These are phyloP conservation scores for Empidonax alnorum DNA, from an alignment of 2,113 vertebrate species.

Conservation along the genomic window DNA sequence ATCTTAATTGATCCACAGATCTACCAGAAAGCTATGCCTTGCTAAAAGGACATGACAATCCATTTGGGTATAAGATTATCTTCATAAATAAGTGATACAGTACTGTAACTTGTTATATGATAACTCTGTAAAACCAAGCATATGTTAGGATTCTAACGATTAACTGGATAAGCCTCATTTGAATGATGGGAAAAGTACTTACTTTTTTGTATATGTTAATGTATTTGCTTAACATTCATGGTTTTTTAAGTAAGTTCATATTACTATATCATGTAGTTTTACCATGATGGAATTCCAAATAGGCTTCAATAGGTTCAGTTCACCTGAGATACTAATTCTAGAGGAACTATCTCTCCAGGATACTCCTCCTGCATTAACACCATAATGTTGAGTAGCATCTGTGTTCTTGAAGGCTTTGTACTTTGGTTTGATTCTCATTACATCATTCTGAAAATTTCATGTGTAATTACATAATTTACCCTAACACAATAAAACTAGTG, in stretches of 20 bases:
- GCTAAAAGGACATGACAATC: not conserved
- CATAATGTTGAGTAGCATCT: not conserved
- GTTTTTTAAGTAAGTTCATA: not conserved
- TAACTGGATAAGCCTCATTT: not conserved
- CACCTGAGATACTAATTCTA: not conserved
- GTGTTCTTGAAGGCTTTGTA: not conserved
- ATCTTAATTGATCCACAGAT: not conserved
- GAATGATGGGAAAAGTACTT: not conserved
- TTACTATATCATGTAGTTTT: not conserved
- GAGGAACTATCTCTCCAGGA: not conserved
- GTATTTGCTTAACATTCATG: not conserved
- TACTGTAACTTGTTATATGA: not conserved
- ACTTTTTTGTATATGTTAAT: not conserved
- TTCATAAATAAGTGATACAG: constrained; percentile 12
- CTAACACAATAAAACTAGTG: not conserved
- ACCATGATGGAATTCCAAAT: not conserved
- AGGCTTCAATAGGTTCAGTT: not conserved
- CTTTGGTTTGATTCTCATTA: not conserved
- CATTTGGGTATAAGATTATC: not conserved
- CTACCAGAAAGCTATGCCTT: not conserved
- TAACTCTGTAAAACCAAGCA: not conserved
- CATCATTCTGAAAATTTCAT: not conserved
- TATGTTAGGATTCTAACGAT: not conserved
- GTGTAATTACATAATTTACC: not conserved
- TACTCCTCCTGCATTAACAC: not conserved